Evolutionary conservation across 92 coral and sea anemone species (phyloP), one percentile per base, ranked within the genome.

Genomic region (Virgularia gustaviana): DNA sequence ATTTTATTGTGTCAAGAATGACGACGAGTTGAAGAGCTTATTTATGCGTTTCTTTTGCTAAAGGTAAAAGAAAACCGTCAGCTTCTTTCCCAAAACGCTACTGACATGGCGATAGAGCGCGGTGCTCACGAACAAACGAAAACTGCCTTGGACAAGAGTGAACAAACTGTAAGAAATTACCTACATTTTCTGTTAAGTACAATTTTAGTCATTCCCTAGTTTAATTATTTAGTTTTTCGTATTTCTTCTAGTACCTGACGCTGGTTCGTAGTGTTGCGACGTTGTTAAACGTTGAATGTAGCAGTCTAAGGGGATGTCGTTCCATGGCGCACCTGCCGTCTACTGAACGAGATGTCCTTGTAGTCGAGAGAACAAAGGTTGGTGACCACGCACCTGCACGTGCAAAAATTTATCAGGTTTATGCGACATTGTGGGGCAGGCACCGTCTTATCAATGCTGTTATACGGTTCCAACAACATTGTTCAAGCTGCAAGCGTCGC

Each of bases 311-410:
- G 15, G 96, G 96, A 52, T 81, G 85, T 67, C 90, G 87, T 12
- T 82, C 96, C 49, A 85, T 90, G 95, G 96, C 94, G 15, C 85
- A 90, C 60, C 54, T 88, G 30, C 94, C 96, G 15, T 75, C 71
- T 36, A 89, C 87, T 52, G 96, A 90, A 43, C 87, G 96, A 44
- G 96, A 88, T 22, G 79, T 45, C 49, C 70, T 90, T 60, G 96
- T 87, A 64, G 84, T 78, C 45, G 94, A 90, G 7, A 66, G 96
- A 76, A 81, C 61, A 11, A 80, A 87, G 94, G 96, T 90, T 64
- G 34, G 70, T 25, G 5, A 31, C 22, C 39, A 16, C 64, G 64
- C 64, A 1, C 1, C 37, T n/a, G 8, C 30, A 57, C 27, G 2
- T 59, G 33, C 20, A 27, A 5, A 0, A 11, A 6, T 1, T 13